These are phyloP conservation scores for Brachyistius frenatus DNA, from an alignment of 2,113 vertebrate genomes.

Conservation along the genomic window DNA sequence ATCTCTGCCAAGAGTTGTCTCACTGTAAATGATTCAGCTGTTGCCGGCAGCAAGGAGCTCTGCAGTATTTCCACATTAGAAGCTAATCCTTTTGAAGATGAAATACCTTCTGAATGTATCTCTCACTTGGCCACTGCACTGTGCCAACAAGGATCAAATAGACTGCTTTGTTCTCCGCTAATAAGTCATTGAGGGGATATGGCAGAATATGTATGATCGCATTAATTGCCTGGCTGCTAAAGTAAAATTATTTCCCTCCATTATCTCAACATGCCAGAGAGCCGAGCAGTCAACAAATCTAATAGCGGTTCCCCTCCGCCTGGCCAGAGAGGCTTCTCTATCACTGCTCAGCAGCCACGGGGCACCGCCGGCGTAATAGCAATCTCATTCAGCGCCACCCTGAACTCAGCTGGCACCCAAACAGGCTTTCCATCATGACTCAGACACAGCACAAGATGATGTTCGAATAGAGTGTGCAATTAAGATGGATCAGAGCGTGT, in stretches of 20 bases:
- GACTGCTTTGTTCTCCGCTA: slow-evolving; percentile 50
- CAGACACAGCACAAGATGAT: slow-evolving; percentile 30
- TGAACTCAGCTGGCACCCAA: slow-evolving; percentile 57
- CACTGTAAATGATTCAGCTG: slow-evolving; percentile 49
- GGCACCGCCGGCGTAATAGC: slow-evolving; percentile 38
- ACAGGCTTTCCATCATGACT: slow-evolving; percentile 50
- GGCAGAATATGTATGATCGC: slow-evolving; percentile 52
- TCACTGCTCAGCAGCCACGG: slow-evolving; percentile 50
- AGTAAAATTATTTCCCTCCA: slow-evolving; percentile 53
- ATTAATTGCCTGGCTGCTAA: slow-evolving; percentile 63
- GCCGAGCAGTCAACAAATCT: slow-evolving; percentile 60
- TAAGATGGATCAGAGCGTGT: slow-evolving; percentile 39
- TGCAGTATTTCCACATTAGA: slow-evolving; percentile 48
- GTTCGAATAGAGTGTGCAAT: slow-evolving; percentile 45
- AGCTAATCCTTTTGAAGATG: slow-evolving; percentile 65
- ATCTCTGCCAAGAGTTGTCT: slow-evolving; percentile 20
- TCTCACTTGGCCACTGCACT: slow-evolving; percentile 45
- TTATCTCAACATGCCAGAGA: slow-evolving; percentile 57
- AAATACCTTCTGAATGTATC: slow-evolving; percentile 57
- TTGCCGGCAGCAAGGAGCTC: slow-evolving; percentile 32
- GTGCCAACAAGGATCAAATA: slow-evolving; percentile 67
- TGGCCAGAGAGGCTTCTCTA: slow-evolving; percentile 43
- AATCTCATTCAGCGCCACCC: slow-evolving; percentile 55
- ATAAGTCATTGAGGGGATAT: slow-evolving; percentile 55
- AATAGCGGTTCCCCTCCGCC: slow-evolving; percentile 29